Conservation (phyloP, 2,113 vertebrate genomes). For the Aegotheles bennettii region DNA sequence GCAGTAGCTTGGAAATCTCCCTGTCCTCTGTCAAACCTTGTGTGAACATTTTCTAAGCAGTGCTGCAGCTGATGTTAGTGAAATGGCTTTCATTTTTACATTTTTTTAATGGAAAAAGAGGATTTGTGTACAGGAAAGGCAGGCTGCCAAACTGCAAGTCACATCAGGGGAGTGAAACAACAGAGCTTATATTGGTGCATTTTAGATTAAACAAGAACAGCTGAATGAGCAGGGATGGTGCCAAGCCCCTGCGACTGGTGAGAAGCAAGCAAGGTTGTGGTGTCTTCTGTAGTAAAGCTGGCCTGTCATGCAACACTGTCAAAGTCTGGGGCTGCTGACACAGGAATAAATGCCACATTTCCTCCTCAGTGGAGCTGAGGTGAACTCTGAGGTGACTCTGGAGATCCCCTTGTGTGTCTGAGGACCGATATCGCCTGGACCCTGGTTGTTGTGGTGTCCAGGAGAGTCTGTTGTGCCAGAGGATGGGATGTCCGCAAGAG, state of each 20-base stretch:
- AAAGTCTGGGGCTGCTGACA: neutral
- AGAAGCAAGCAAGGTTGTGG: neutral
- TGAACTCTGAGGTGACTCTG: neutral
- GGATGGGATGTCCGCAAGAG: neutral
- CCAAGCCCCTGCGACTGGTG: neutral
- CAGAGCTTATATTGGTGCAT: neutral
- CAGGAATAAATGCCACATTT: neutral
- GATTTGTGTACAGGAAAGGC: neutral
- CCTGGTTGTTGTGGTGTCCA: neutral
- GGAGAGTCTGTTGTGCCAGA: neutral
- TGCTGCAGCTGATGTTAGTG: neutral
- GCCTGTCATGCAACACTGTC: neutral
- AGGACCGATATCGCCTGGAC: neutral
- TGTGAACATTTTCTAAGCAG: neutral
- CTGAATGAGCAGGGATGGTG: neutral
- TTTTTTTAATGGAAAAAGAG: neutral
- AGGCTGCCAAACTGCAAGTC: neutral
- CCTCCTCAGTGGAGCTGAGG: too few relatives aligned
- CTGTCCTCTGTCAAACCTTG: neutral
- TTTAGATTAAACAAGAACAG: neutral
- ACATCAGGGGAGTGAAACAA: neutral
- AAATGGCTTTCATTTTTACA: neutral
- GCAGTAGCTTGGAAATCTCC: neutral
- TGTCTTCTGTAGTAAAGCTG: neutral
- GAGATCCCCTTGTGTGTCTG: neutral